Evolutionary conservation across 2,113 vertebrate genomes (phyloP).

Genomic region (Melanerpes formicivorus): DNA sequence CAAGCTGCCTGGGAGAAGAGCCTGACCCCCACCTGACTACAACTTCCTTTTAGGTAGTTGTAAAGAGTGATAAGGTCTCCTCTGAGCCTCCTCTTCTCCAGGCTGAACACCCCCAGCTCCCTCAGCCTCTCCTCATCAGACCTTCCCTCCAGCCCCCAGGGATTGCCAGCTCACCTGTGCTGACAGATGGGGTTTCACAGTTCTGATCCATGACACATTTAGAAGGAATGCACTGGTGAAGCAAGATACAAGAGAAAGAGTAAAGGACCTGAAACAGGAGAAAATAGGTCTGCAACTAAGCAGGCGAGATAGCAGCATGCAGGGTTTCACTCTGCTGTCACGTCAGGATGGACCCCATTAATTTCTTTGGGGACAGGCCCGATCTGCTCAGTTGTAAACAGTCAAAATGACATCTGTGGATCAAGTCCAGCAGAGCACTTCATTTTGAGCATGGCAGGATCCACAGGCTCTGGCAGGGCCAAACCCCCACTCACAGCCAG

Average conservation of each 20-base stretch:
- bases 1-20: no score
- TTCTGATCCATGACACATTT: not conserved
- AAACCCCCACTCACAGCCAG: not conserved
- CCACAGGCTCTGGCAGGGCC: not conserved
- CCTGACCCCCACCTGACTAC: no score
- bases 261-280: not conserved
- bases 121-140: no score
- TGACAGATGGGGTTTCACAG: conserved; percentile 12
- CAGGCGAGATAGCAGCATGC: not conserved
- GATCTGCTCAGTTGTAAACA: not conserved
- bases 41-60: no score
- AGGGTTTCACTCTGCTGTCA: conserved; percentile 25
- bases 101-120: no score
- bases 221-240: not conserved
- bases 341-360: not conserved
- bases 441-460: not conserved
- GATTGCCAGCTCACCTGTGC: conserved; percentile 8
- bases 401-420: not conserved
- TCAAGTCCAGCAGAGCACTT: not conserved
- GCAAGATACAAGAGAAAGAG: not conserved
- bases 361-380: not conserved
- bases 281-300: not conserved
- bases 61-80: no score
- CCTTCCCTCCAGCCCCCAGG: not conserved
- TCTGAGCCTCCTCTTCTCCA: no score